Base-by-base conservation (phyloP, 2,888 invertebrate species). In the Metellina segmentata region DNA sequence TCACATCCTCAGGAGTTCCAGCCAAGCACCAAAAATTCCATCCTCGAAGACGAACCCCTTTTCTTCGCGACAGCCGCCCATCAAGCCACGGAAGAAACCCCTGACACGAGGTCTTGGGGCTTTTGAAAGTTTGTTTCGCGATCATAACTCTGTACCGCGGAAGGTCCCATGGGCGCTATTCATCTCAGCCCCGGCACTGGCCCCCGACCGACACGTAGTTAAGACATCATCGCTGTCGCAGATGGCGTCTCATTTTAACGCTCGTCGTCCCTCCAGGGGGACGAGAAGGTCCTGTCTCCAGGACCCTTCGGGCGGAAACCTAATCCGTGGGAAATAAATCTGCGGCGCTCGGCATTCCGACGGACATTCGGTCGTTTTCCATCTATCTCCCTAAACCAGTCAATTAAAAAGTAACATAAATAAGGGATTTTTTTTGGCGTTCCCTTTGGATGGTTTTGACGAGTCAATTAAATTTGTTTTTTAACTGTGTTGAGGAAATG, bases 321-420 rank as follows among this genome's bases (percentile, higher is more conserved):
- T 52, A 85, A 90, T 85, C 90, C 90, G 90, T 90, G 90, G 90
- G 90, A 90, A 90, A 90, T 90, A 85, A 83, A 85, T 82, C 71
- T 69, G 53, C 52, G 19, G 48, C 69, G 34, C 34, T 11, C 9
- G 20, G n/a, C 85, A 85, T 75, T 85, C 85, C 51, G 34, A 61
- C 74, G 74, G 48, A 53, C 19, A 49, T 9, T 34, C 19, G 20
- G 19, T 51, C 51, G 16, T 20, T 9, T 81, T 71, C 51, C 85
- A 75, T 85, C 53, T 48, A 75, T 85, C 78, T 78, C 52, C 13
- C 16, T 34, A 34, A 85, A 52, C 53, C 34, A 52, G 52, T 85
- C 74, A 74, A 85, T 85, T 85, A 85, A 85, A 85, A 85, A 85
- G 19, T 78, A 9, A 19, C 52, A 85, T 53, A 75, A 81, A 81